Percentiles rank a stretch among this genome's conserved stretches.
These are phyloP conservation scores for Collichthys lucidus DNA, from an alignment of 2,113 vertebrate genomes.

Conservation along the genomic window DNA sequence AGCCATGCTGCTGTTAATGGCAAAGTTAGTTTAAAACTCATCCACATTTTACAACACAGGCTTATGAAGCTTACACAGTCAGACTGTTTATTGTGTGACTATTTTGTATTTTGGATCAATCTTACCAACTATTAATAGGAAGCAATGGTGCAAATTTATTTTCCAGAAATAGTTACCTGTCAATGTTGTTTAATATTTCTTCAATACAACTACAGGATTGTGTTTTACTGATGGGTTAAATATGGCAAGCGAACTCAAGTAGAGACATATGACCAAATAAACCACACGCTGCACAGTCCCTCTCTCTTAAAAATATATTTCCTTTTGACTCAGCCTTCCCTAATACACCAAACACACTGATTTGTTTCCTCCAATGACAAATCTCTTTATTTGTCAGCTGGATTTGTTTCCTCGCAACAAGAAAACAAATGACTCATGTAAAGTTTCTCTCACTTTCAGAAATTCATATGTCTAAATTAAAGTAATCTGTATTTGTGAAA, in stretches of 20 bases:
- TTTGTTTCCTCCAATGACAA: background rate
- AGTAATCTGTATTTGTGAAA: background rate
- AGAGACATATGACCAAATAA: conserved; percentile 40
- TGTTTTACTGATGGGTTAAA: conserved; percentile 3
- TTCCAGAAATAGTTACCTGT: background rate
- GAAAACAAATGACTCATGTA: conserved; percentile 1
- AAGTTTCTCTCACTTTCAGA: background rate
- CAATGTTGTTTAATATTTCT: background rate
- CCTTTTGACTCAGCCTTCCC: conserved; percentile 14
- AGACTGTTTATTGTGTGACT: background rate
- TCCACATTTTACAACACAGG: background rate
- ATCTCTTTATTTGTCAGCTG: background rate
- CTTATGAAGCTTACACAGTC: conserved; percentile 5
- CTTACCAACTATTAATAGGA: background rate
- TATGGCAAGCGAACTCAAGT: conserved; percentile 7
- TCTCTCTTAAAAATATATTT: conserved; percentile 21
- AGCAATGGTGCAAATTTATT: background rate
- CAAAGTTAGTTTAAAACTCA: conserved; percentile 3
- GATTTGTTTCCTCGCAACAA: conserved; percentile 2
- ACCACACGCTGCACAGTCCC: conserved; percentile 22
- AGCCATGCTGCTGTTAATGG: background rate
- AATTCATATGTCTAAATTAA: background rate
- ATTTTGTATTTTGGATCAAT: too few species aligned
- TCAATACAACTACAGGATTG: background rate
- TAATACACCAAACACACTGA: conserved; percentile 1